Percentiles rank a stretch among this genome's conserved stretches.
Conservation (phyloP, 2,888 invertebrate species). For the Kuschelorhynchus macadamiae region DNA sequence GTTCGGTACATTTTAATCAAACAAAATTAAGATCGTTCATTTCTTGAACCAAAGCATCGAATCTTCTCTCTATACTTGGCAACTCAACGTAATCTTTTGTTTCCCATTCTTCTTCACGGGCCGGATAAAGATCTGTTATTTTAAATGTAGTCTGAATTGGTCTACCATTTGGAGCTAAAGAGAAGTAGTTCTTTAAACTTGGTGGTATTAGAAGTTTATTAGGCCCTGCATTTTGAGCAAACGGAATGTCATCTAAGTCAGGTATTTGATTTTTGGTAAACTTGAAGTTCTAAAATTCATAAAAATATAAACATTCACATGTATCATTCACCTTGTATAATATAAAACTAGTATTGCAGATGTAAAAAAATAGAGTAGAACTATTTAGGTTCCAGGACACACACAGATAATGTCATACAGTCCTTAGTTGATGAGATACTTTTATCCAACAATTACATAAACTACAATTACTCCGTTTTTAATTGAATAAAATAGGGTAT, state of each 20-base stretch:
- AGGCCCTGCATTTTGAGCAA: constrained; percentile 77
- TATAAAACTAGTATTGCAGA: too few relatives aligned
- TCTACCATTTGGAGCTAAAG: constrained; percentile 73
- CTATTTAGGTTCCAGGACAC: too few relatives aligned
- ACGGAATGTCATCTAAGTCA: constrained; percentile 72
- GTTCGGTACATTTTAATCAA: constrained; percentile 13
- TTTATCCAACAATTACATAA: too few relatives aligned
- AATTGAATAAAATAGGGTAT: too few relatives aligned
- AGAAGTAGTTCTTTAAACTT: constrained; percentile 74
- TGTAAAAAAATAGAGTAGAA: too few relatives aligned
- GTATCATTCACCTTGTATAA: too few relatives aligned
- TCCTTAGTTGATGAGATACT: too few relatives aligned
- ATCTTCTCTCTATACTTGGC: constrained; percentile 57
- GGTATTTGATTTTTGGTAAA: constrained; percentile 73
- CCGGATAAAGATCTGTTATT: constrained; percentile 69
- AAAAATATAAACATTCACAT: too few relatives aligned
- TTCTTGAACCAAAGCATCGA: constrained; percentile 34
- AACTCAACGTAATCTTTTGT: constrained; percentile 79
- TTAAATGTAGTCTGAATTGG: constrained; percentile 75
- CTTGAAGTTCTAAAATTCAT: constrained; percentile 72
- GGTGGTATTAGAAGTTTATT: constrained; percentile 67
- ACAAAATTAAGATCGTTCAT: constrained; percentile 43
- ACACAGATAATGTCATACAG: too few relatives aligned
- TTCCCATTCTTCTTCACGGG: constrained; percentile 72
- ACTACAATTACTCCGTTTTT: too few relatives aligned